These are phyloP conservation scores for Drosophila niveifrons DNA, from an alignment of 2,888 invertebrate genomes.

Conservation along the genomic window DNA sequence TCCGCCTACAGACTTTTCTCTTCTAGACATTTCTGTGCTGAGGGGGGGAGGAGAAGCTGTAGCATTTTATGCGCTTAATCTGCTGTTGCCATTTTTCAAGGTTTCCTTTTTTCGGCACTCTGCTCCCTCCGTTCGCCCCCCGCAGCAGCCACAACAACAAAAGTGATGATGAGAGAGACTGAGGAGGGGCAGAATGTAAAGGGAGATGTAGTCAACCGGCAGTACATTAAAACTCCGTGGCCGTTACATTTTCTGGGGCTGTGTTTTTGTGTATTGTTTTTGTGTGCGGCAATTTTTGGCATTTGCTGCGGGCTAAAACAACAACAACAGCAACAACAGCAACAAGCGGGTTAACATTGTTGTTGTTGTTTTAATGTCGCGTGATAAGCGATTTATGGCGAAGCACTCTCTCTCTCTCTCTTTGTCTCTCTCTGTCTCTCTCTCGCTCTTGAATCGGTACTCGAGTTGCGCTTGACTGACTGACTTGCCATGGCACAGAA, in stretches of 20 bases:
- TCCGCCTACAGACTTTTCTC: neutral
- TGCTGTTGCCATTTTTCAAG: slow-evolving; percentile 77
- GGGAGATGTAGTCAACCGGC: slow-evolving; percentile 48
- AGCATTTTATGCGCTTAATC: slow-evolving; percentile 77
- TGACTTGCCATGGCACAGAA: slow-evolving; percentile 22
- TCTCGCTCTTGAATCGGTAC: slow-evolving; percentile 65
- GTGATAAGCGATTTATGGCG: slow-evolving; percentile 80
- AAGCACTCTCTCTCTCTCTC: slow-evolving; percentile 49
- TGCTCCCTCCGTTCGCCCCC: neutral
- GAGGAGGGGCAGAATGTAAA: neutral
- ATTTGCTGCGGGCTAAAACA: slow-evolving; percentile 74
- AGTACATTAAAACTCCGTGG: slow-evolving; percentile 78
- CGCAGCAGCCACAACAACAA: neutral
- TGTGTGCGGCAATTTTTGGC: slow-evolving; percentile 79
- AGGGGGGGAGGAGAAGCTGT: slow-evolving; percentile 1
- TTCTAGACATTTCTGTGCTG: slow-evolving; percentile 8
- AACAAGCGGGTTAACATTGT: slow-evolving; percentile 38
- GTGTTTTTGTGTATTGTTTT: slow-evolving; percentile 72
- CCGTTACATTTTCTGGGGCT: slow-evolving; percentile 68
- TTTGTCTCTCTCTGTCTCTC: too few relatives aligned
- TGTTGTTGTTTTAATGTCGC: slow-evolving; percentile 77
- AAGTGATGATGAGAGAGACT: neutral
- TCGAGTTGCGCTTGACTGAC: slow-evolving; percentile 75
- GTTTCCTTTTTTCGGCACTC: slow-evolving; percentile 38
- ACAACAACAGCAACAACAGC: slow-evolving; percentile 39